Conservation (phyloP, 2,888 invertebrate genomes). For the Tetranychus piercei region DNA sequence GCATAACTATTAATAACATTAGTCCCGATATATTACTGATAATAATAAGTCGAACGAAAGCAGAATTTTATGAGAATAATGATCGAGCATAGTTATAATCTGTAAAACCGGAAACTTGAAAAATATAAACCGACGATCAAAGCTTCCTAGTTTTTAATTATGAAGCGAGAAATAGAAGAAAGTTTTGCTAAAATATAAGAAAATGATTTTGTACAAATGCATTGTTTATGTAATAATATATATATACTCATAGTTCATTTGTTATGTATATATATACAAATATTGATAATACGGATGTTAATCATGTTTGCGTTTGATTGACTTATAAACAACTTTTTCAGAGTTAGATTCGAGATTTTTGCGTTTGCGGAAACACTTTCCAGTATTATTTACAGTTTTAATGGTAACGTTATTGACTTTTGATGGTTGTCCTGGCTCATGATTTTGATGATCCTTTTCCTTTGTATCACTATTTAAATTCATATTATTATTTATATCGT, state of each 20-base stretch:
- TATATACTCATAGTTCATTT: background rate
- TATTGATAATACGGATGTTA: background rate
- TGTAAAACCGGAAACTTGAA: too few relatives aligned
- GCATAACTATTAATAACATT: too few relatives aligned
- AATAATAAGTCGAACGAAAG: too few relatives aligned
- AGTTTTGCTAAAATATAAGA: background rate
- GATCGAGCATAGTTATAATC: too few relatives aligned
- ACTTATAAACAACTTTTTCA: background rate
- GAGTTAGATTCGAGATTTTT: background rate
- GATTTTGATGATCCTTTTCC: background rate
- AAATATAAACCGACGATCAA: too few relatives aligned
- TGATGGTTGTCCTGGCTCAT: background rate
- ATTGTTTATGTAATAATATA: background rate
- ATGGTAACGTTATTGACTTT: background rate
- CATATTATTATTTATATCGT: background rate
- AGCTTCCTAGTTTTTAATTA: too few relatives aligned
- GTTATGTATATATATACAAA: background rate
- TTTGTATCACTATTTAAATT: background rate
- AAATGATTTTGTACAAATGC: conserved; percentile 1
- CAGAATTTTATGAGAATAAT: too few relatives aligned
- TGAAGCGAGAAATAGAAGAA: too few relatives aligned
- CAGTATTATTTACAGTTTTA: background rate
- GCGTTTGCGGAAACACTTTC: background rate
- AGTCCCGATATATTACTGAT: too few relatives aligned
- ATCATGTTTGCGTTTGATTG: background rate